Conservation (phyloP, 2,888 invertebrate species). For the Drosophila siamana region DNA sequence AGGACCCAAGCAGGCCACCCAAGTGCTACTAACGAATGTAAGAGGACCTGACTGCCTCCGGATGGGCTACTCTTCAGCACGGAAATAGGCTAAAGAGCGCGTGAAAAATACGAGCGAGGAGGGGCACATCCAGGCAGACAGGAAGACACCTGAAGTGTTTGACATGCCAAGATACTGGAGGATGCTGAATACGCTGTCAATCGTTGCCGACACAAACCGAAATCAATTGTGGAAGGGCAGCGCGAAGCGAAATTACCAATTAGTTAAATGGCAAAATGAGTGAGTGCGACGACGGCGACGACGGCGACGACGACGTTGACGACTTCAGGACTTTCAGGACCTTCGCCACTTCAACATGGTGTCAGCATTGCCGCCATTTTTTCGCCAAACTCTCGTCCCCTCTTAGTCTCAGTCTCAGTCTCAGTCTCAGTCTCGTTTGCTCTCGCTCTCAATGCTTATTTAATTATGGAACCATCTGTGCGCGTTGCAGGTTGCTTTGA, state of each 20-base stretch:
- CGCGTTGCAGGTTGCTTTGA: slow-evolving; percentile 79
- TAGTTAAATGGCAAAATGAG: slow-evolving; percentile 79
- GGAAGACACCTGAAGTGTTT: slow-evolving; percentile 59
- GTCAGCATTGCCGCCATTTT: slow-evolving; percentile 58
- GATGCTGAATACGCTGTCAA: slow-evolving; percentile 51
- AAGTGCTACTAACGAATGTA: slow-evolving; percentile 65
- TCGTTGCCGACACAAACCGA: slow-evolving; percentile 74
- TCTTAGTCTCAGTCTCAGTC: not conserved
- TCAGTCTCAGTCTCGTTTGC: not conserved
- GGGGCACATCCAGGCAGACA: slow-evolving; percentile 43
- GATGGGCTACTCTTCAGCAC: slow-evolving; percentile 57
- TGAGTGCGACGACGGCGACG: slow-evolving; percentile 49
- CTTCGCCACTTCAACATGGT: slow-evolving; percentile 36
- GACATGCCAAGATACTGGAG: slow-evolving; percentile 45
- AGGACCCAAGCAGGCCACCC: slow-evolving; percentile 48
- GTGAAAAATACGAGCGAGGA: slow-evolving; percentile 55
- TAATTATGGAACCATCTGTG: slow-evolving; percentile 82
- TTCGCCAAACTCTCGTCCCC: slow-evolving; percentile 16
- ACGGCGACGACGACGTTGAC: no score
- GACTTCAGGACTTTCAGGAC: slow-evolving; percentile 46
- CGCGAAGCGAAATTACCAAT: slow-evolving; percentile 74
- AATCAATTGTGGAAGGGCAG: slow-evolving; percentile 75
- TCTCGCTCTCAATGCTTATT: slow-evolving; percentile 70
- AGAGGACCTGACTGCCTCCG: slow-evolving; percentile 43
- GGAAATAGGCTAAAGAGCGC: slow-evolving; percentile 79